Conservation (phyloP, 2,888 invertebrate species). For the Calliphora vomitoria region DNA sequence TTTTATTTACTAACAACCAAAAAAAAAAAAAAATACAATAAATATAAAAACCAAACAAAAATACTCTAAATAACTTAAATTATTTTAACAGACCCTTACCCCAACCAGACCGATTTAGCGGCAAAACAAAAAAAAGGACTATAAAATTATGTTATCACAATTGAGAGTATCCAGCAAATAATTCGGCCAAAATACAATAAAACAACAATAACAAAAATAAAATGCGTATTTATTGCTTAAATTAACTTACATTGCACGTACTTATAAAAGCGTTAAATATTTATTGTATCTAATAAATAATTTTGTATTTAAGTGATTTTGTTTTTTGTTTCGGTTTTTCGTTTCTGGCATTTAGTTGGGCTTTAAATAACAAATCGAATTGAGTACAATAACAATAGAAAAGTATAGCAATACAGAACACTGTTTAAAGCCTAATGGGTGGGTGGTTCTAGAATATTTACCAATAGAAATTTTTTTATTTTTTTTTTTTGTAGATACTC, state of each 20-base stretch:
- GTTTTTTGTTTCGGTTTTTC: neutral
- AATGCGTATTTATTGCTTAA: conserved; percentile 59
- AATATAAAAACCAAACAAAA: conserved; percentile 16
- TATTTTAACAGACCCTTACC: neutral
- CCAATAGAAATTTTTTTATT: conserved; percentile 17
- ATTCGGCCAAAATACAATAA: conserved; percentile 46
- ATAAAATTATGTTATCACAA: conserved; percentile 59
- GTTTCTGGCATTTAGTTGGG: neutral
- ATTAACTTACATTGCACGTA: conserved; percentile 73
- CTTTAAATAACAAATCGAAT: conserved; percentile 5
- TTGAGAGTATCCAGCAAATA: conserved; percentile 10
- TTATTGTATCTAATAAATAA: conserved; percentile 72
- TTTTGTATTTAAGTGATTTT: conserved; percentile 71
- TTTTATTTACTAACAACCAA: conserved; percentile 1
- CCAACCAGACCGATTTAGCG: neutral
- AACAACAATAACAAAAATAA: conserved; percentile 23
- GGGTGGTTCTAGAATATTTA: conserved; percentile 3
- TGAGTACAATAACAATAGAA: too few species aligned
- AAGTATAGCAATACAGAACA: neutral
- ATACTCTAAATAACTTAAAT: conserved; percentile 29
- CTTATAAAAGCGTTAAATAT: conserved; percentile 73
- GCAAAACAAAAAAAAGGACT: neutral
- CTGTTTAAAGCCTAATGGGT: neutral
- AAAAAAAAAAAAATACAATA: neutral
- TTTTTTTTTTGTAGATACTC: conserved; percentile 1